phyloP scores from a whole-genome alignment of 1,140 invertebrate genomes.

The Mactra quadrangularis region DNA sequence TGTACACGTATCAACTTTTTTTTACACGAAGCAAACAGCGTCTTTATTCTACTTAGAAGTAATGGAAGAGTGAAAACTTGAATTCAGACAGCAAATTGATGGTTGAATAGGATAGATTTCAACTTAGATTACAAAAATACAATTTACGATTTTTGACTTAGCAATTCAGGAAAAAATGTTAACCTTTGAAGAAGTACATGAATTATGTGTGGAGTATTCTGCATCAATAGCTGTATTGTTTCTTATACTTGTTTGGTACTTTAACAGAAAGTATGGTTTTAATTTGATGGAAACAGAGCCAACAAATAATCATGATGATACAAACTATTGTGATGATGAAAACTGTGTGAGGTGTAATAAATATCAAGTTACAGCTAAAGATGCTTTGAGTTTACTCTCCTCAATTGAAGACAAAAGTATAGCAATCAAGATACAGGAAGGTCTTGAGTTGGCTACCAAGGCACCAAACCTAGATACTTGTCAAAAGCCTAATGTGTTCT shows the following conservation, averaged over 20 bases:
- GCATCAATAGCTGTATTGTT: conserved; percentile 15
- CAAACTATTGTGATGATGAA: conserved; percentile 62
- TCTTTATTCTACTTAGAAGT: too few species aligned
- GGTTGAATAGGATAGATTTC: too few species aligned
- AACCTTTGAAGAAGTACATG: too few species aligned
- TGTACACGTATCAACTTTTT: too few species aligned
- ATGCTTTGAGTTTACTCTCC: conserved; percentile 47
- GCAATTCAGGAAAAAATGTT: too few species aligned
- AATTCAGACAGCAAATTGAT: too few species aligned
- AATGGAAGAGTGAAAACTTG: too few species aligned
- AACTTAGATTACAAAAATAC: too few species aligned
- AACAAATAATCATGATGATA: neutral
- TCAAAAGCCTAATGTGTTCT: conserved; percentile 52
- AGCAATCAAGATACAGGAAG: conserved; percentile 30
- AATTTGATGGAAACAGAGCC: conserved; percentile 33
- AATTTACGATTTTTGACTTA: too few species aligned
- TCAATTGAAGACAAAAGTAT: neutral
- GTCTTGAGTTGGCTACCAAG: neutral
- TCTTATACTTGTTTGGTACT: neutral
- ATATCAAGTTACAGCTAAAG: conserved; percentile 58
- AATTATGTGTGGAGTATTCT: neutral
- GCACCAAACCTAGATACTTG: neutral
- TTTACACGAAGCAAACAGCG: too few species aligned
- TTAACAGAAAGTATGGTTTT: conserved; percentile 17
- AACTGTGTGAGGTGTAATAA: conserved; percentile 73